Evolutionary conservation across 2,113 vertebrate genomes (phyloP).

Genomic region (Oreochromis aureus): DNA sequence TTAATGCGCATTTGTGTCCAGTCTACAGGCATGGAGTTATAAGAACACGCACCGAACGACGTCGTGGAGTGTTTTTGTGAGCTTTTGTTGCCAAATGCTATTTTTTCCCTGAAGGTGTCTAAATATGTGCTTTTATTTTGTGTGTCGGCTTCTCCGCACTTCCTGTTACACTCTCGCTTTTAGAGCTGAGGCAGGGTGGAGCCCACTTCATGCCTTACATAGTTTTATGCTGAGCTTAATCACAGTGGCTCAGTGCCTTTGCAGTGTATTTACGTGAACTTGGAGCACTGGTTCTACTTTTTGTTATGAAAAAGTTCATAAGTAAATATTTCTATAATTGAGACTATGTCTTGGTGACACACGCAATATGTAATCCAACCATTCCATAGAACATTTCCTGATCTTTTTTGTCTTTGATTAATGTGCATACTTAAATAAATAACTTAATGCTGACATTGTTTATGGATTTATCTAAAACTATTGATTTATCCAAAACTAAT

Average conservation of each 20-base stretch:
- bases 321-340: not conserved
- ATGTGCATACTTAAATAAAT: not conserved
- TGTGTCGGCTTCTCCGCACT: not conserved
- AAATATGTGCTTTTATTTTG: slow-evolving; percentile 30
- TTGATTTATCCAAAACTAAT: not conserved
- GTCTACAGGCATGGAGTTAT: accelerated
- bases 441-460: not conserved
- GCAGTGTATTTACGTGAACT: not conserved
- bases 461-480: not conserved
- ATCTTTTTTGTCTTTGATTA: not conserved
- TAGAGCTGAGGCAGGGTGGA: slow-evolving; percentile 14
- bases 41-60: accelerated
- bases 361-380: not conserved
- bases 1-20: not conserved
- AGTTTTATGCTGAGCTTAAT: slow-evolving; percentile 19
- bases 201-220: slow-evolving; percentile 26
- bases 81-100: not conserved
- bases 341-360: not conserved
- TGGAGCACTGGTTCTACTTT: not conserved
- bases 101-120: not conserved
- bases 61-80: no score
- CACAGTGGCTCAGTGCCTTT: not conserved
- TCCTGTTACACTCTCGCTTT: not conserved
- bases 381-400: not conserved
- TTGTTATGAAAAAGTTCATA: not conserved